Evolutionary conservation across 2,797 vertebrate genomes (phyloP), one percentile per base, ranked within the genome.

Genomic region (Brotogeris chrysoptera): DNA sequence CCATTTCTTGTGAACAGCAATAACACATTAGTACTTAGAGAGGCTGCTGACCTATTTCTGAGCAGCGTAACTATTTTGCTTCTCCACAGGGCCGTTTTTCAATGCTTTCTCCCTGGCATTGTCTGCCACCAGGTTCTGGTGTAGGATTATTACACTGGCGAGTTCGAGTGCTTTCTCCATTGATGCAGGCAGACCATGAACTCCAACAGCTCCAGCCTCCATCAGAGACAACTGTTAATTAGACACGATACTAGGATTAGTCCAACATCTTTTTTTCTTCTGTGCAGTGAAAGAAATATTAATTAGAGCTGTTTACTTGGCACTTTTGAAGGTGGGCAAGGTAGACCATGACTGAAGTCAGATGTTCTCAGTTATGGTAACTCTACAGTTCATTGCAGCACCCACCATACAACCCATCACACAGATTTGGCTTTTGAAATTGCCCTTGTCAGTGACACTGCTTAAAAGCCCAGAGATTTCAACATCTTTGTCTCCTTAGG

Each of bases 181-280:
- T 81, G 3, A 14, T 82, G 21, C 98, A 99, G 24, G 9, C 4
- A 20, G 98, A 98, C 98, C 98, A 97, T 44, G 69, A 12, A 53
- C 96, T 91, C 97, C 98, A 98, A 55, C 96, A 98, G 53, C 84
- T 97, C 98, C 98, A 98, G 68, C 97, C 93, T 39, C 98, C 97
- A 47, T 97, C 49, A 32, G 16, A 61, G 65, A 53, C 44, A 74
- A n/a, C 95, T 97, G 44, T 5, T 11, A 76, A n/a, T 44, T 72
- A 82, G 21, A 60, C 38, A 84, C 10, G 9, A 73, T 14, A 64
- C 1, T 49, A 76, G 15, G 36, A 39, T 95, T 84, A 92, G 55
- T 70, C 7, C 24, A 70, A 17, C n/a, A 61, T 68, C 64, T 50
- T 38, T 81, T 16, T 72, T 55, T 20, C 49, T 81, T 87, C 38